Base-by-base conservation (phyloP, 2,797 vertebrate genomes). In the Kryptolebias ocellatus region DNA sequence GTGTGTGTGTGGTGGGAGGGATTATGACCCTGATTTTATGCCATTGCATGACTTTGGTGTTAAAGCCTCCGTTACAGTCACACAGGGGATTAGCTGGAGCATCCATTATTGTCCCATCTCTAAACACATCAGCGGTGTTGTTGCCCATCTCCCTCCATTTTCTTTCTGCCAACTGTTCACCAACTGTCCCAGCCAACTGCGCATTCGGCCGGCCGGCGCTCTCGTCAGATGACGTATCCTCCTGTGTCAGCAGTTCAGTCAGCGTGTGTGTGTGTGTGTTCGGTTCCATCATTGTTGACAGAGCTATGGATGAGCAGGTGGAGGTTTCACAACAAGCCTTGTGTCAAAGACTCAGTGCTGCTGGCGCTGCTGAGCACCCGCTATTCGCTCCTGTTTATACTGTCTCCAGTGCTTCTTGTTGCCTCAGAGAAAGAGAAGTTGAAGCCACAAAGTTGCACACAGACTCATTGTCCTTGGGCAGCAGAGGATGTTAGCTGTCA, bases 211-310 rank as follows among this genome's bases (percentile, higher is more conserved):
- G 3, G 60, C 66, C 78, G 34, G 84, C 73, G 79, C 76, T 73
- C 61, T 74, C 70, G 82, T 80, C 65, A 47, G 56, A 86, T 84
- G 87, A 89, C 71, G 58, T 69, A 64, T 74, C 74, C 29, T 44
- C 66, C 67, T 79, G 76, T 82, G 83, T 89, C 83, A 83, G 88
- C 83, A 67, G 61, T 89, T 81, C 60, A 85, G 85, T 90, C 79
- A 74, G 70, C 15, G 61, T 52, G 63, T 52, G 63, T 24, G 20
- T 24, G 69, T n/a, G 62, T 52, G 63, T 60, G 72, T 72, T 82
- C 60, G 39, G 50, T 71, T 87, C 83, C 74, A 64, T 85, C 80
- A 66, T n/a, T 49, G 67, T 24, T 67, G 73, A 76, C 77, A 42
- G n/a, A 60, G 63, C 54, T 58, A 37, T 12, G 66, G 66, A 59